Evolutionary conservation across 2,888 invertebrate species (phyloP).

Genomic region (Ormyrus rosae): DNA sequence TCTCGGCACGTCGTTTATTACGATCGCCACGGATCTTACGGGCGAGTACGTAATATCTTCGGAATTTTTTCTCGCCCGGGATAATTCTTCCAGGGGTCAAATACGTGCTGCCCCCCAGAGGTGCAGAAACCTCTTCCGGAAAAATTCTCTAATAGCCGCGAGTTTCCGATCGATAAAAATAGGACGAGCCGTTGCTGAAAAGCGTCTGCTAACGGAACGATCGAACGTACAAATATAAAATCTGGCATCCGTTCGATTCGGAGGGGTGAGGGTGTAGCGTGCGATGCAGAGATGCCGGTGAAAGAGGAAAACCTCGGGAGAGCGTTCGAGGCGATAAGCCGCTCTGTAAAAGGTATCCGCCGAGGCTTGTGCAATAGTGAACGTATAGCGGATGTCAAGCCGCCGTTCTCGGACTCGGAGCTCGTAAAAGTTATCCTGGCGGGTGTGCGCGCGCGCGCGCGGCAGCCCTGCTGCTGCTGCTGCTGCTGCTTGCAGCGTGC

Average conservation of each 20-base stretch:
- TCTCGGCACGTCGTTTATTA: slow-evolving; percentile 48
- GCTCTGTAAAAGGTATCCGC: slow-evolving; percentile 68
- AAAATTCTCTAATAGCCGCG: neutral
- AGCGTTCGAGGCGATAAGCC: slow-evolving; percentile 46
- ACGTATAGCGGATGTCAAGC: slow-evolving; percentile 75
- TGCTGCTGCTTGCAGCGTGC: neutral
- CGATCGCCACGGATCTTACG: slow-evolving; percentile 51
- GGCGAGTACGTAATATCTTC: slow-evolving; percentile 45
- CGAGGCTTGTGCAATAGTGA: slow-evolving; percentile 74
- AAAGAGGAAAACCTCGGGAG: neutral
- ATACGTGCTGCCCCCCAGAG: slow-evolving; percentile 16
- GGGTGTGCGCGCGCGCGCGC: too few species aligned
- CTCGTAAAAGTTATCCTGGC: neutral
- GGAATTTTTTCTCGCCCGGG: slow-evolving; percentile 21
- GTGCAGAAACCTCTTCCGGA: slow-evolving; percentile 3
- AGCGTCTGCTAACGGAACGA: too few species aligned
- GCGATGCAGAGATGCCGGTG: too few species aligned
- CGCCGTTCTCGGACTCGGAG: slow-evolving; percentile 54
- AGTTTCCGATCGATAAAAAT: neutral
- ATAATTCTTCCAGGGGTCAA: slow-evolving; percentile 3
- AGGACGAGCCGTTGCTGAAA: too few species aligned
- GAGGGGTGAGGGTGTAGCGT: too few species aligned
- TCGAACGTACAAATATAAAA: too few species aligned
- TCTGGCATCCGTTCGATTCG: too few species aligned
- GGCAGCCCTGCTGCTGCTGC: neutral